These are phyloP conservation scores for Chunga burmeisteri DNA, from an alignment of 2,113 vertebrate genomes.

Conservation along the genomic window DNA sequence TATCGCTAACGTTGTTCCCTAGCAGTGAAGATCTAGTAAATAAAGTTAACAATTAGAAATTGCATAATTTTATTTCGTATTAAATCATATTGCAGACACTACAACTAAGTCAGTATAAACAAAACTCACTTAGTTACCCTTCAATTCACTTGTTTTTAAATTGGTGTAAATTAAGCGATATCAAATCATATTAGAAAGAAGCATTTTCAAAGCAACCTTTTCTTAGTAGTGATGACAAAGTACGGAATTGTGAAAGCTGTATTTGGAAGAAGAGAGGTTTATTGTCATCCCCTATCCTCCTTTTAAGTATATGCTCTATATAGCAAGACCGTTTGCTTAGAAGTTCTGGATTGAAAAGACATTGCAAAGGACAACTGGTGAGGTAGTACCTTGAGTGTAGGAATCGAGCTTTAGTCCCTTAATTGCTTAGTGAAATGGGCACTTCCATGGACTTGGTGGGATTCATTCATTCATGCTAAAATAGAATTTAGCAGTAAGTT, in stretches of 20 bases:
- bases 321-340: neutral
- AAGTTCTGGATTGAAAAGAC: neutral
- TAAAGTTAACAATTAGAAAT: neutral
- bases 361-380: neutral
- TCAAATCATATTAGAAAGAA: neutral
- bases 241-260: neutral
- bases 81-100: neutral
- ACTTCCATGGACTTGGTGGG: neutral
- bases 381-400: neutral
- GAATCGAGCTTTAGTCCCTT: neutral
- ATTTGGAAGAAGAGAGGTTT: neutral
- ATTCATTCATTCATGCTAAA: neutral
- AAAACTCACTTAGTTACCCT: neutral
- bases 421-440: neutral
- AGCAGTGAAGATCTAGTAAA: neutral
- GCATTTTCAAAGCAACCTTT: neutral
- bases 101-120: neutral
- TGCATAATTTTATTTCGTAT: neutral
- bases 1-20: neutral
- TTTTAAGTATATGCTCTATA: neutral
- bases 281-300: neutral
- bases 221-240: neutral
- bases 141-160: neutral
- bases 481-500: neutral
- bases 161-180: neutral